Evolutionary conservation across 1,140 invertebrate species (phyloP), one percentile per base, ranked within the genome.

Genomic region (Dendrolimus kikuchii): DNA sequence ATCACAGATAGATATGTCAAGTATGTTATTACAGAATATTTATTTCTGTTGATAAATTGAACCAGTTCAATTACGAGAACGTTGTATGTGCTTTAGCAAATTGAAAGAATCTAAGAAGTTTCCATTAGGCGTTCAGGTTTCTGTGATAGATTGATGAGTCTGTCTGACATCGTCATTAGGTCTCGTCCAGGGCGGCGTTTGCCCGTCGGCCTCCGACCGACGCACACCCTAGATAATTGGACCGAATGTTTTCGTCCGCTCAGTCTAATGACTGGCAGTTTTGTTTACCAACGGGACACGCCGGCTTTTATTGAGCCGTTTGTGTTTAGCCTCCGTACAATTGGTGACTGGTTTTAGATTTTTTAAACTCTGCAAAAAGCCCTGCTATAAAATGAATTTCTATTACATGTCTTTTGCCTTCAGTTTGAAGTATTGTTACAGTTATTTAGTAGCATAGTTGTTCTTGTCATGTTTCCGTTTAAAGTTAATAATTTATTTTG

Each of bases 251-350:
- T 77, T 77, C 71, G 71, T 76, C 71, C 68, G 70, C 62, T 64
- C 70, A 51, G 59, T 70, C 68, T 81, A 81, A 81, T 77, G 76
- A 79, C 78, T 76, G 71, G 73, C 78, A 72, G 68, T 79, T 79
- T 73, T 73, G 78, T 81, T 76, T 78, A 76, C 74, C 68, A 70
- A 73, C 71, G 73, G 67, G 71, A 79, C 75, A 72, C 55, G 58
- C 67, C 66, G 64, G 62, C 68, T 71, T 79, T 79, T 77, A 81
- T 81, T 74, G 74, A 81, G 74, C 68, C 68, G 68, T 77, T 79
- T 76, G 68, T 64, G 66, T 68, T 77, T 66, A 73, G 62, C 59
- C 62, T 61, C 63, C 53, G 65, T 68, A 68, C 64, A 61, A 68
- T 70, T 58, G 59, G 61, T 66, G 53, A 71, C 67, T 66, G 61